phyloP scores from a whole-genome alignment of 2,888 invertebrate species.

The Hipparchia semele region DNA sequence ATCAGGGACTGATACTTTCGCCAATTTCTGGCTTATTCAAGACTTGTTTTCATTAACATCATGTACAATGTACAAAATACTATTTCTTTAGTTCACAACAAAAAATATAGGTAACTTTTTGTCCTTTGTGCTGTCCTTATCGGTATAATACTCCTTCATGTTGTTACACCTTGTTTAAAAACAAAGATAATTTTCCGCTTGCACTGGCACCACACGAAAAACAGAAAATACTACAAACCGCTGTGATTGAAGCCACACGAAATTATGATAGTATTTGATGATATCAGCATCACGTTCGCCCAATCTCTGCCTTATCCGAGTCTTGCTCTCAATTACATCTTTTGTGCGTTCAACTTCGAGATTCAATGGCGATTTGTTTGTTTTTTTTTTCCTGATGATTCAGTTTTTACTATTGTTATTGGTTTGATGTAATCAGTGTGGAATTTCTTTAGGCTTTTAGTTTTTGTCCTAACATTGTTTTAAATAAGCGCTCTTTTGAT shows the following conservation, averaged over 20 bases:
- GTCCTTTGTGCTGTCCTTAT: too few relatives aligned
- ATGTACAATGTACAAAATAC: too few relatives aligned
- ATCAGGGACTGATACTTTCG: too few relatives aligned
- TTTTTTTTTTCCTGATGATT: conserved; percentile 9
- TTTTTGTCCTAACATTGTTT: conserved; percentile 17
- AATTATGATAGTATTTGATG: conserved; percentile 45
- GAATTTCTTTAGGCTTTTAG: conserved; percentile 13
- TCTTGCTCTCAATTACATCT: conserved; percentile 50
- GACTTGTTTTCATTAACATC: too few relatives aligned
- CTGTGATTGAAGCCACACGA: conserved; percentile 43
- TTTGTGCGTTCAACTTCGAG: conserved; percentile 43
- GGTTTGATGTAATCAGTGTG: conserved; percentile 15
- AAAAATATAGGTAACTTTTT: too few relatives aligned
- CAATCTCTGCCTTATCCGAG: conserved; percentile 59
- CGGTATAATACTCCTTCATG: too few relatives aligned
- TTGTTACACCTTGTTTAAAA: not conserved
- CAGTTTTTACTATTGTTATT: conserved; percentile 5
- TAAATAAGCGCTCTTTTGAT: not conserved
- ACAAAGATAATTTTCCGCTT: not conserved
- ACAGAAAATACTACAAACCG: conserved; percentile 24
- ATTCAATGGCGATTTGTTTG: conserved; percentile 25
- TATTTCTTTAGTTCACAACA: too few relatives aligned
- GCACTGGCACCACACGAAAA: not conserved
- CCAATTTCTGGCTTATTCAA: too few relatives aligned
- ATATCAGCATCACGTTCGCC: conserved; percentile 61